Base-by-base conservation (phyloP, 2,113 vertebrate species). In the Hassar affinis region DNA sequence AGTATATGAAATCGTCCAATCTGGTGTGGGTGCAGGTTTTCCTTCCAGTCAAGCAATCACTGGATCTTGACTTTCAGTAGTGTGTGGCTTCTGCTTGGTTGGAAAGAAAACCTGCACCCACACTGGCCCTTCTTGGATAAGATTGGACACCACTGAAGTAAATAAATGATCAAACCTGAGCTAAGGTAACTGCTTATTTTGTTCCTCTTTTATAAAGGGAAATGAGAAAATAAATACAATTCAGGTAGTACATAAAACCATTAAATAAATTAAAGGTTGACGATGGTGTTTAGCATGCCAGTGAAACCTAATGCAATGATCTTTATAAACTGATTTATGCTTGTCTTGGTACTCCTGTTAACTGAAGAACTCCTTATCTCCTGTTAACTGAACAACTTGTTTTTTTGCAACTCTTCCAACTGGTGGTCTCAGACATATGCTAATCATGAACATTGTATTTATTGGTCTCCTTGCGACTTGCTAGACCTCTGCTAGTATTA, bases 211-310 rank as follows among this genome's bases (percentile, higher is more conserved):
- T 51, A 51, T 51, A 51, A 51, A 51, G 49, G 14, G 9, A 51
- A 51, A 52, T 3, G 51, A 52, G 14, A 52, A 15, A 12, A 52
- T 14, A 17, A 52, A 52, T 52, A 52, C 4, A 51, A 51, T 3
- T 1, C 49, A 51, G 93, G 93, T 93, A 91, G 6, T 59, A 59
- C 57, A 59, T 59, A 22, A 59, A 25, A 20, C 57, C 57, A 59
- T 59, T 6, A 59, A 59, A 59, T 59, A 27, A 61, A 61, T 12
- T 25, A 61, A 3, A 4, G 10, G 25, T 61, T 27, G n/a, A 27
- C 1, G 4, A 66, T 66, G 30, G 14, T 18, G 27, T 66, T 61
- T 61, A 61, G 25, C 6, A 61, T 10, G 59, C 18, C 14, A 30
- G 27, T 17, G 5, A 64, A 64, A 30, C n/a, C 14, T 66, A n/a